phyloP scores from a whole-genome alignment of 2,113 vertebrate genomes.

The Fregetta grallaria region DNA sequence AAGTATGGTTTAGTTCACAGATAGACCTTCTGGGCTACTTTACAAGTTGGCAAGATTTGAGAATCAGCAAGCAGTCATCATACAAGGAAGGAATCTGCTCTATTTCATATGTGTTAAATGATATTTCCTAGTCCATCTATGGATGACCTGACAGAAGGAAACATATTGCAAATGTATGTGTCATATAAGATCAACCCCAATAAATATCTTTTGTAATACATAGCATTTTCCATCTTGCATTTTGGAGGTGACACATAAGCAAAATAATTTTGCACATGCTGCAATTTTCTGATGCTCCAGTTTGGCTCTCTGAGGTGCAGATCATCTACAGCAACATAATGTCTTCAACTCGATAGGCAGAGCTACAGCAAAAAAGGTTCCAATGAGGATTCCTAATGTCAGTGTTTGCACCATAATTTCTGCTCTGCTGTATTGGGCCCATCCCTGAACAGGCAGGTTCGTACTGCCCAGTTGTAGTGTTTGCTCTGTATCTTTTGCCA shows the following conservation, averaged over 20 bases:
- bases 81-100: not conserved
- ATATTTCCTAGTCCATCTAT: conserved; percentile 24
- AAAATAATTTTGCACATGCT: not conserved
- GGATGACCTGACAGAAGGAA: conserved; percentile 45
- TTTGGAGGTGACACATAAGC: not conserved
- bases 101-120: not conserved
- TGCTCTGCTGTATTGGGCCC: not conserved
- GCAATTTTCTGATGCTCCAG: not conserved
- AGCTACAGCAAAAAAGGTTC: not conserved
- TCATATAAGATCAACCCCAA: not conserved
- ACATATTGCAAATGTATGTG: conserved; percentile 43
- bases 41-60: conserved; percentile 15
- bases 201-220: not conserved
- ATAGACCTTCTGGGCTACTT: conserved; percentile 21
- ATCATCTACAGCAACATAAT: not conserved
- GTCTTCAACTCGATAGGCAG: not conserved
- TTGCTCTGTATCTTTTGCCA: not conserved
- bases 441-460: not conserved
- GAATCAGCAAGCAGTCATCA: not conserved
- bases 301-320: not conserved
- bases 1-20: not conserved
- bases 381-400: not conserved
- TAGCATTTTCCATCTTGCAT: not conserved
- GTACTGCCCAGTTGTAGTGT: not conserved
- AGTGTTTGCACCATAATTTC: not conserved